phyloP scores from a whole-genome alignment of 2,888 invertebrate genomes.

The Zootermopsis nevadensis region DNA sequence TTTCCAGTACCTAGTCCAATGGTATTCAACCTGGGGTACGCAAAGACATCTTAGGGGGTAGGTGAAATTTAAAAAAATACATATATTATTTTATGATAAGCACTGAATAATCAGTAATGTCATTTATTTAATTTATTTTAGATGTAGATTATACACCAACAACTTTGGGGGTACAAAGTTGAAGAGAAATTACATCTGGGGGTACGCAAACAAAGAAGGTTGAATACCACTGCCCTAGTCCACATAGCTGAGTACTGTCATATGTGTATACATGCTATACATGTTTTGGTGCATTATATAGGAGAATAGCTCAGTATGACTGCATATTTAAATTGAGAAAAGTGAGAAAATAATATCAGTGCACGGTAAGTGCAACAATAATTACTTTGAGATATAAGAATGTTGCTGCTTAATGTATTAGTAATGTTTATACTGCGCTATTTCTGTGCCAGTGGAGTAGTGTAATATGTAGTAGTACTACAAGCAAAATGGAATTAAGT shows the following conservation, averaged over 20 bases:
- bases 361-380: neutral
- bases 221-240: too few relatives aligned
- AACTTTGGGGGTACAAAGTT: too few relatives aligned
- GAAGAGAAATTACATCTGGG: too few relatives aligned
- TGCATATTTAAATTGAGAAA: conserved; percentile 16
- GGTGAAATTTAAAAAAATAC: too few relatives aligned
- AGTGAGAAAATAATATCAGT: neutral
- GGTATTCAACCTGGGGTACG: too few relatives aligned
- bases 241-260: neutral
- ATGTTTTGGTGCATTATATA: conserved; percentile 11
- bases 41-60: too few relatives aligned
- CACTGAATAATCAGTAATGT: too few relatives aligned
- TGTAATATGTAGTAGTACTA: neutral
- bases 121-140: too few relatives aligned
- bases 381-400: neutral
- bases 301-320: neutral
- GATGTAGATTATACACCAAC: too few relatives aligned
- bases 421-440: neutral
- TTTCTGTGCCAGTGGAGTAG: neutral
- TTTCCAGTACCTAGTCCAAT: too few relatives aligned
- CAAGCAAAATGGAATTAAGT: neutral
- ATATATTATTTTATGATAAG: too few relatives aligned
- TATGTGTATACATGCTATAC: neutral
- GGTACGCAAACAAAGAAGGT: too few relatives aligned
- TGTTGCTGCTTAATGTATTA: neutral